Percentiles rank a stretch among this genome's conserved stretches.
phyloP scores from a whole-genome alignment of 2,113 vertebrate species.

The Sciurus niger region DNA sequence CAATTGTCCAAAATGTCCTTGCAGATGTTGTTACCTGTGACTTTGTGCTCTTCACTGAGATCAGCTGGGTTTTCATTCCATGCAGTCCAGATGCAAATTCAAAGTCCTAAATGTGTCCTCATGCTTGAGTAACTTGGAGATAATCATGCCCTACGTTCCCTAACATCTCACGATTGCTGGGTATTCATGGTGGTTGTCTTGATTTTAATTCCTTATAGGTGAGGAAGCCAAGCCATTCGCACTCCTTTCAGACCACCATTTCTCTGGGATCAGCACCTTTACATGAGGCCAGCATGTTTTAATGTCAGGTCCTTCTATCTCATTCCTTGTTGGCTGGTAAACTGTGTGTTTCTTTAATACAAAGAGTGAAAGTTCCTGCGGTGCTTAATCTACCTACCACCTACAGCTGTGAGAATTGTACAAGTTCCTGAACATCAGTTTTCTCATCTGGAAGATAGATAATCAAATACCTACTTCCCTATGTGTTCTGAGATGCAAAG shows the following conservation, averaged over 20 bases:
- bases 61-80: background rate
- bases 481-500: background rate
- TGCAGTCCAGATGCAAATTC: background rate
- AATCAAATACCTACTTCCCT: background rate
- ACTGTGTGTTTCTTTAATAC: background rate
- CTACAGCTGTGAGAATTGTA: background rate
- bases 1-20: slow-evolving; percentile 19
- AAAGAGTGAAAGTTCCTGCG: background rate
- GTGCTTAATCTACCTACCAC: background rate
- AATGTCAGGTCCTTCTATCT: background rate
- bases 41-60: background rate
- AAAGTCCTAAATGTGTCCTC: background rate
- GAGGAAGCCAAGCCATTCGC: background rate
- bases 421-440: background rate
- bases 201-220: background rate
- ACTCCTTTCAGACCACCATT: background rate
- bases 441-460: slow-evolving; percentile 3
- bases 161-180: background rate
- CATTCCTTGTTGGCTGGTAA: background rate
- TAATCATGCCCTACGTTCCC: background rate
- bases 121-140: background rate
- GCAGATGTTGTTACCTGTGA: background rate
- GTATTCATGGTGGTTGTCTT: background rate
- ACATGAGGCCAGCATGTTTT: background rate
- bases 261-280: background rate